Percentiles rank a stretch among this genome's conserved stretches.
These are phyloP conservation scores for Todiramphus saurophagus DNA, from an alignment of 2,113 vertebrate genomes.

Conservation along the genomic window DNA sequence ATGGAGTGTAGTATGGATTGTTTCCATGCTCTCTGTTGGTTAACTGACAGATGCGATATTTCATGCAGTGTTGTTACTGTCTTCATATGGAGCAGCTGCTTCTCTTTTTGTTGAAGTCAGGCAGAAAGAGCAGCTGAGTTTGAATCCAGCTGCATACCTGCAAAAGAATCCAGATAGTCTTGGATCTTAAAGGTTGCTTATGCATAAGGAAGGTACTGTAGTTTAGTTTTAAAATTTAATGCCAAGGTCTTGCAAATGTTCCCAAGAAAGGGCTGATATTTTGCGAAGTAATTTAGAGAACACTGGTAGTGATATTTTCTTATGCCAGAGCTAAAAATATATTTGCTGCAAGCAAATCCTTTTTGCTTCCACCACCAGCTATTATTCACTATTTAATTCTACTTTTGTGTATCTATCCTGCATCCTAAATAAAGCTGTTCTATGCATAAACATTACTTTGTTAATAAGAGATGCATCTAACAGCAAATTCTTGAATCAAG, in stretches of 20 bases:
- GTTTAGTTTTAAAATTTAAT: constrained; percentile 32
- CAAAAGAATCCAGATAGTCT: not conserved
- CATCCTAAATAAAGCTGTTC: not conserved
- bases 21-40: not conserved
- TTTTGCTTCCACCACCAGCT: not conserved
- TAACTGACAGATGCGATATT: not conserved
- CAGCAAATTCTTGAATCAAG: not conserved
- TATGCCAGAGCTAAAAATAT: not conserved
- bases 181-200: constrained; percentile 8
- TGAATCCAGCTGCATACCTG: not conserved
- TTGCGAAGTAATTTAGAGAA: not conserved
- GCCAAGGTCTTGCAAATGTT: not conserved
- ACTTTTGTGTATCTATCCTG: not conserved
- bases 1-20: not conserved
- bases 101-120: not conserved
- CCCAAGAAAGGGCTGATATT: constrained; percentile 16
- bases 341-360: not conserved
- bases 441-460: not conserved
- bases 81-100: not conserved
- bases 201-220: not conserved
- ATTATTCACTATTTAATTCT: not conserved
- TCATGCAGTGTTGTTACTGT: not conserved
- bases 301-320: not conserved
- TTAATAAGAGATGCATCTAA: not conserved
- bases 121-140: constrained; percentile 3